Evolutionary conservation across 2,797 vertebrate genomes (phyloP).

Genomic region (Cyprinodon diabolis): DNA sequence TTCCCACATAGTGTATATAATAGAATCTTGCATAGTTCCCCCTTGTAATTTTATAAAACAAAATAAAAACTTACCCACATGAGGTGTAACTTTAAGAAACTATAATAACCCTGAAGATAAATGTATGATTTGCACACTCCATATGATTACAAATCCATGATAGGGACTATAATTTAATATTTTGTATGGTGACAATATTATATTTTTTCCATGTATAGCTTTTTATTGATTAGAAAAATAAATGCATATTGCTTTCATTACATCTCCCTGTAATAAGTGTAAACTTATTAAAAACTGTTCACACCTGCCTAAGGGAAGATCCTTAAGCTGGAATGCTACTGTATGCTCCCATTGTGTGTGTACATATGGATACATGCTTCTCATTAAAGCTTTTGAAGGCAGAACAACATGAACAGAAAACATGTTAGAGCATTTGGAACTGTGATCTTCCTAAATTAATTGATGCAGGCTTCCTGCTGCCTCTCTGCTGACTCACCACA

Average conservation of each 20-base stretch:
- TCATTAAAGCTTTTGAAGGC: conserved; percentile 13
- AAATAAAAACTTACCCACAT: background rate
- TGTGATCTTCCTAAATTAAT: conserved; percentile 50
- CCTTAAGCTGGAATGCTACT: background rate
- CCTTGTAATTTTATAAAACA: background rate
- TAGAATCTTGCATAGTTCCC: no score
- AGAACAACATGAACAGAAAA: conserved; percentile 25
- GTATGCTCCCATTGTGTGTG: background rate
- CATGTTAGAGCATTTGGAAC: conserved; percentile 38
- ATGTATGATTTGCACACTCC: no score
- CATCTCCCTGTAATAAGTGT: conserved; percentile 9
- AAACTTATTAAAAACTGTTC: conserved; percentile 1
- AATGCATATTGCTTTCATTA: conserved; percentile 14
- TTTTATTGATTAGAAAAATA: background rate
- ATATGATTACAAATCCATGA: background rate
- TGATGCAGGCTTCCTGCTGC: conserved; percentile 47
- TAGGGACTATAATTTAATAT: background rate
- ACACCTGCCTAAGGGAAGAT: background rate
- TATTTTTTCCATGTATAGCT: background rate
- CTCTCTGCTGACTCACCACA: conserved; percentile 26
- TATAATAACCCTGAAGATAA: background rate
- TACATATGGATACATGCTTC: background rate
- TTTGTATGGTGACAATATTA: background rate
- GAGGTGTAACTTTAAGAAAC: background rate
- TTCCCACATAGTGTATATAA: no score